phyloP scores from a whole-genome alignment of 1,140 invertebrate genomes.

The Drepana arcuata region DNA sequence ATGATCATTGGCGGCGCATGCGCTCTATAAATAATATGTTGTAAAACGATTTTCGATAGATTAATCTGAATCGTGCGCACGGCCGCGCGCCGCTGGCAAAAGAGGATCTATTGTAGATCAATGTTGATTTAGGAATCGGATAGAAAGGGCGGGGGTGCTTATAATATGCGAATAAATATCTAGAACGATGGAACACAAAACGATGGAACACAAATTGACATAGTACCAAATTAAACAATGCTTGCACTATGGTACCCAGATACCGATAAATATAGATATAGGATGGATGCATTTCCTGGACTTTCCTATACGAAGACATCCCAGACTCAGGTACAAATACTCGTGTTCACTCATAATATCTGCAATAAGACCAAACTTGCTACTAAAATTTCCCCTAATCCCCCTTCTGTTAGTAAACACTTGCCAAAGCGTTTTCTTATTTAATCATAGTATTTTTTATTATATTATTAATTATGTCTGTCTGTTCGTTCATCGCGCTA shows the following conservation, averaged over 20 bases:
- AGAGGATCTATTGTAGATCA: slow-evolving; percentile 67
- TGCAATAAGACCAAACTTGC: not conserved
- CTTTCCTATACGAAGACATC: too few species aligned
- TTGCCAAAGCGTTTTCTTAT: not conserved
- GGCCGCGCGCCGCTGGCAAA: slow-evolving; percentile 58
- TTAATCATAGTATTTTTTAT: too few species aligned
- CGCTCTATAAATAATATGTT: slow-evolving; percentile 72
- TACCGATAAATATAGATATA: not conserved
- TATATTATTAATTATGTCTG: too few species aligned
- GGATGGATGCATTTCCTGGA: not conserved
- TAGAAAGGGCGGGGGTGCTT: slow-evolving; percentile 34
- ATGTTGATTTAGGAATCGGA: slow-evolving; percentile 30
- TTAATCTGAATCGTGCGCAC: slow-evolving; percentile 70
- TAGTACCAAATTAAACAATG: too few species aligned
- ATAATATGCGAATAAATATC: too few species aligned
- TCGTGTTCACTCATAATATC: not conserved
- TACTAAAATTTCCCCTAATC: not conserved
- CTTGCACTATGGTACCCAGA: too few species aligned
- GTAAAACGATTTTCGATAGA: slow-evolving; percentile 72
- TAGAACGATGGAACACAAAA: too few species aligned
- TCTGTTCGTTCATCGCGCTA: too few species aligned
- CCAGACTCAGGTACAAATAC: too few species aligned
- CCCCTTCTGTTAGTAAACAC: not conserved
- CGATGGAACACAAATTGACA: slow-evolving; percentile 1
- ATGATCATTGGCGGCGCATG: slow-evolving; percentile 69